Evolutionary conservation across 2,797 vertebrate genomes (phyloP), one percentile per base, ranked within the genome.

Genomic region (Psittacula derbiana): DNA sequence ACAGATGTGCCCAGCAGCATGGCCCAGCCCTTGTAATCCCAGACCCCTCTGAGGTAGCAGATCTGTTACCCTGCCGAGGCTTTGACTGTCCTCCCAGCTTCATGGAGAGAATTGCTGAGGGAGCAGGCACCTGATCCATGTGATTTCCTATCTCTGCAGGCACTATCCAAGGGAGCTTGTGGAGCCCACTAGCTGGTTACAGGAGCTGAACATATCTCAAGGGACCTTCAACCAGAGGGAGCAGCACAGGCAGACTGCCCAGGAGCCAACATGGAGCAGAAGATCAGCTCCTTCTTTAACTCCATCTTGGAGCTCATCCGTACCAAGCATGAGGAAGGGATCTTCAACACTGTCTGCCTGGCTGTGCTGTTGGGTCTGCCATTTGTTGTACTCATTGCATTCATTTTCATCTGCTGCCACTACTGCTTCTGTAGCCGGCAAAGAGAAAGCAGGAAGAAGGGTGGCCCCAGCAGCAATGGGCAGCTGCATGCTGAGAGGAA

Each of bases 341-440:
- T 98, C 80, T 99, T 98, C 97, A 99, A 99, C 98, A 99, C 98
- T 0, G 62, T 99, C 75, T 99, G 99, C 95, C 97, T 99, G 88
- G 98, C 94, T 0, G 97, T 99, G 53, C 97, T 99, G 19, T 66
- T 99, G 73, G 98, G 97, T 3, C 97, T 99, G 6, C 99, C 99
- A 3, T 52, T 99, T 1, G 50, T 99, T 0, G 98, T 99, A 64
- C 80, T 99, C 62, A 72, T 99, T 8, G 97, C 98, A 0, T 95
- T 97, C 14, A 40, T 99, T 49, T 98, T 98, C 90, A 96, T 99
- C 86, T 99, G 99, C 84, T 99, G 99, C 96, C 99, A 99, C 85
- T 99, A 98, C 97, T 99, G 99, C 97, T 99, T 98, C 97, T 98
- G 98, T 97, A 97, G 97, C 55, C 97, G 38, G 75, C 95, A 94